Evolutionary conservation across 2,888 invertebrate species (phyloP).

Genomic region (Neoscelio sp.): DNA sequence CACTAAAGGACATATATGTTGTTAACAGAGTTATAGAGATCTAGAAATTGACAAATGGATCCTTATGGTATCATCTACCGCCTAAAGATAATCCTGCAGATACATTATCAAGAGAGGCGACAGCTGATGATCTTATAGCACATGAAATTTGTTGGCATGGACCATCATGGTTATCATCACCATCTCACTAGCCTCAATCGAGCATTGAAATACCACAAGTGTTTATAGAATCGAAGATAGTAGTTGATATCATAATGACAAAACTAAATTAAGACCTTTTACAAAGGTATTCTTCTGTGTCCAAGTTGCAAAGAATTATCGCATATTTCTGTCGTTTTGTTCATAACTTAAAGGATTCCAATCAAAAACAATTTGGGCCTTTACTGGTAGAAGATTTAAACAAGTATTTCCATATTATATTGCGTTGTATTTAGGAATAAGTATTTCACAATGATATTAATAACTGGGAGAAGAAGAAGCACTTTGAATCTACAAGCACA

Average conservation of each 20-base stretch:
- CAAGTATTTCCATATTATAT: neutral
- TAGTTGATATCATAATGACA: neutral
- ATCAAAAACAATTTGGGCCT: neutral
- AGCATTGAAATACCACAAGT: neutral
- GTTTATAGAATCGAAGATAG: neutral
- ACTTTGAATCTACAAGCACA: neutral
- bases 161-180: neutral
- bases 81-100: neutral
- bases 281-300: neutral
- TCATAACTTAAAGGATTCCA: neutral
- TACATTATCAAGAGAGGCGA: neutral
- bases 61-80: slow-evolving; percentile 7
- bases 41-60: neutral
- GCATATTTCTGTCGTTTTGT: neutral
- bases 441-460: neutral
- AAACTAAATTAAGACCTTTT: neutral
- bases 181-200: neutral
- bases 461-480: neutral
- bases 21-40: slow-evolving; percentile 4
- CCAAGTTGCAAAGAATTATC: neutral
- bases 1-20: slow-evolving; percentile 1
- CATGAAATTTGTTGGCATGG: neutral
- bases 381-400: neutral
- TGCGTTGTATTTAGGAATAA: neutral
- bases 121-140: neutral